Evolutionary conservation across 1,140 invertebrate genomes (phyloP).

Genomic region (Brachystomella parvula): DNA sequence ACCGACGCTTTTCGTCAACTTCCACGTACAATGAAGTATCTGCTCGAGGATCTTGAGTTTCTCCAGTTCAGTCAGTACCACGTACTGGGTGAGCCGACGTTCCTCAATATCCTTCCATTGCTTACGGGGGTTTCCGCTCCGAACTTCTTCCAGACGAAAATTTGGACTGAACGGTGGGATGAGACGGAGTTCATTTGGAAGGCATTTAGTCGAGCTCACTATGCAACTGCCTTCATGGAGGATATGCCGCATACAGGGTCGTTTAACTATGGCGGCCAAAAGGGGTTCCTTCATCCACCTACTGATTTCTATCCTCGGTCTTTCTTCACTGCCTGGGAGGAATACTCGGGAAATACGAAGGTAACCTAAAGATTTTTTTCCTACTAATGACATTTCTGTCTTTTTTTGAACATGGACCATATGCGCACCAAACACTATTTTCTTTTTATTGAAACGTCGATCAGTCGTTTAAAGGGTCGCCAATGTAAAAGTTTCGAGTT

Average conservation of each 20-base stretch:
- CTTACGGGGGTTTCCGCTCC: slow-evolving; percentile 15
- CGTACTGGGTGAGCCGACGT: slow-evolving; percentile 41
- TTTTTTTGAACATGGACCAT: no score
- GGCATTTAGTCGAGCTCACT: slow-evolving; percentile 39
- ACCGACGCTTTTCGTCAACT: slow-evolving; percentile 74
- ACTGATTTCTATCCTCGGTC: slow-evolving; percentile 74
- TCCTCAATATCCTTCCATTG: slow-evolving; percentile 42
- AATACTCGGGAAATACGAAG: background rate
- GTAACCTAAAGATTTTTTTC: no score
- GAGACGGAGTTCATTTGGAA: slow-evolving; percentile 43
- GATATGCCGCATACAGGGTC: slow-evolving; percentile 42
- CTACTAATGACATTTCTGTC: no score
- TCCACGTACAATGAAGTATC: slow-evolving; percentile 57
- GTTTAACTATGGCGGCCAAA: slow-evolving; percentile 60
- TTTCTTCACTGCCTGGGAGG: slow-evolving; percentile 48
- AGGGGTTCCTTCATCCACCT: slow-evolving; percentile 66
- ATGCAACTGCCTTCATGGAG: slow-evolving; percentile 43
- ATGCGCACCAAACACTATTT: no score
- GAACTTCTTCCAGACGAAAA: background rate
- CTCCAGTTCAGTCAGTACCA: slow-evolving; percentile 21
- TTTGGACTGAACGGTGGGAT: slow-evolving; percentile 35
- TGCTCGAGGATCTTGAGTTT: slow-evolving; percentile 42
- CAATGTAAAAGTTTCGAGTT: no score
- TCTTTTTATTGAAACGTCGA: no score
- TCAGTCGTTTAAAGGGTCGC: no score